These are phyloP conservation scores for Theretra japonica DNA, from an alignment of 2,888 invertebrate genomes.

Conservation along the genomic window DNA sequence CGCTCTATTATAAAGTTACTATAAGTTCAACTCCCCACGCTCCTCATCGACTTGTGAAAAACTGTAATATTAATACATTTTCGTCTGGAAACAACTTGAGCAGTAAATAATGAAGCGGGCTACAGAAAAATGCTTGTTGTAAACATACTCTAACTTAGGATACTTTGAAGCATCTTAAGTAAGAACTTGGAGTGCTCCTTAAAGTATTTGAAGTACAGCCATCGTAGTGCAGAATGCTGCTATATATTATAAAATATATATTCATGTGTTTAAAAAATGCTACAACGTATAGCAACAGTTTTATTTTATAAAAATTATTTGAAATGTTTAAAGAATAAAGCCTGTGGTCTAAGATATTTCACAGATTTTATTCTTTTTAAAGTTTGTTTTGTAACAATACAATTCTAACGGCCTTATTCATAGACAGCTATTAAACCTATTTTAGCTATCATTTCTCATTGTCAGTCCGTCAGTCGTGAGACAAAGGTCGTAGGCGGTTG, in stretches of 20 bases:
- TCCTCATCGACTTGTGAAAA: not conserved
- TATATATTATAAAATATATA: not conserved
- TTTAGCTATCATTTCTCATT: too few species aligned
- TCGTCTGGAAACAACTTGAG: constrained; percentile 36
- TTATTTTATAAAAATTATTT: not conserved
- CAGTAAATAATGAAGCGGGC: constrained; percentile 40
- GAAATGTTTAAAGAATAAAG: not conserved
- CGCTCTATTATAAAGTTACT: too few species aligned
- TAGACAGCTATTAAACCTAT: too few species aligned
- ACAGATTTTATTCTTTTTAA: too few species aligned
- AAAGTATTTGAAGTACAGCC: constrained; percentile 51
- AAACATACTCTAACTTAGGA: constrained; percentile 44
- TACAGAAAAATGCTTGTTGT: constrained; percentile 40
- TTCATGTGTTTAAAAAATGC: not conserved
- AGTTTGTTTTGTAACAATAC: too few species aligned
- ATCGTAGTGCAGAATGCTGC: constrained; percentile 43
- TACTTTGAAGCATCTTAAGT: constrained; percentile 44
- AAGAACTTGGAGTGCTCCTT: constrained; percentile 50
- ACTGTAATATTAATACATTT: constrained; percentile 27
- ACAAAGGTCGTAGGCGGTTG: too few species aligned
- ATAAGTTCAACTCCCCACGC: too few species aligned
- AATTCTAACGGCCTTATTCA: too few species aligned
- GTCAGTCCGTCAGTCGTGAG: too few species aligned
- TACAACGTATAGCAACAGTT: not conserved
- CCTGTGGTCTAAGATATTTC: not conserved